Evolutionary conservation across 2,888 invertebrate genomes (phyloP).

Genomic region (Xanthorhoe designata): DNA sequence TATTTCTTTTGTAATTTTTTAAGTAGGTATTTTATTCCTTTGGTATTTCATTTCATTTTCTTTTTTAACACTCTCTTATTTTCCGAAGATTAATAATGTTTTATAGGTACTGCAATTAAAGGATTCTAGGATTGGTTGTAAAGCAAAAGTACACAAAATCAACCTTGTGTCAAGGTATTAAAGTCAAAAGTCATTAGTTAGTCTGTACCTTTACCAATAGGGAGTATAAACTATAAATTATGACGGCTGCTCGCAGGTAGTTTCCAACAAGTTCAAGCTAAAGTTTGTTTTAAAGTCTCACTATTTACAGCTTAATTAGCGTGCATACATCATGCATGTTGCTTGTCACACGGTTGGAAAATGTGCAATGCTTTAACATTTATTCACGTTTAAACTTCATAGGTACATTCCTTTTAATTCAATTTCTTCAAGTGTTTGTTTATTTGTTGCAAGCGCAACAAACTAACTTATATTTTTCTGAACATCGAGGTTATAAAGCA

Average conservation of each 20-base stretch:
- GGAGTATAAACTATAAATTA: constrained; percentile 41
- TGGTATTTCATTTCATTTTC: background rate
- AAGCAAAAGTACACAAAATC: background rate
- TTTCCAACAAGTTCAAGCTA: constrained; percentile 40
- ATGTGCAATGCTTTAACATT: constrained; percentile 31
- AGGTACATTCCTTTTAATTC: background rate
- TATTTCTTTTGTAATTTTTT: background rate
- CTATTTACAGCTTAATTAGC: constrained; percentile 47
- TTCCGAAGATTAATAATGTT: background rate
- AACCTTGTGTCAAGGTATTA: constrained; percentile 25
- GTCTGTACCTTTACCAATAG: constrained; percentile 32
- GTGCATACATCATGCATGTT: constrained; percentile 47
- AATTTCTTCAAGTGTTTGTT: constrained; percentile 1
- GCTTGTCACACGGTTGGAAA: constrained; percentile 39
- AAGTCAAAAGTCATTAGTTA: constrained; percentile 27
- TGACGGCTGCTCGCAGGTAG: constrained; percentile 44
- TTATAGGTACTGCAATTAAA: background rate
- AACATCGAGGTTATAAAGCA: background rate
- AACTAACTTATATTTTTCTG: background rate
- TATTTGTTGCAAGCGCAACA: constrained; percentile 2
- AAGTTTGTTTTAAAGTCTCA: constrained; percentile 44
- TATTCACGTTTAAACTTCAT: constrained; percentile 16
- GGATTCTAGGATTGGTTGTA: background rate
- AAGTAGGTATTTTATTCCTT: background rate
- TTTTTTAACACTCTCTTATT: too few relatives aligned